These are phyloP conservation scores for Sanderia malayensis DNA, from an alignment of 30 jellyfish, hydroid and myxozoan species.

Conservation along the genomic window DNA sequence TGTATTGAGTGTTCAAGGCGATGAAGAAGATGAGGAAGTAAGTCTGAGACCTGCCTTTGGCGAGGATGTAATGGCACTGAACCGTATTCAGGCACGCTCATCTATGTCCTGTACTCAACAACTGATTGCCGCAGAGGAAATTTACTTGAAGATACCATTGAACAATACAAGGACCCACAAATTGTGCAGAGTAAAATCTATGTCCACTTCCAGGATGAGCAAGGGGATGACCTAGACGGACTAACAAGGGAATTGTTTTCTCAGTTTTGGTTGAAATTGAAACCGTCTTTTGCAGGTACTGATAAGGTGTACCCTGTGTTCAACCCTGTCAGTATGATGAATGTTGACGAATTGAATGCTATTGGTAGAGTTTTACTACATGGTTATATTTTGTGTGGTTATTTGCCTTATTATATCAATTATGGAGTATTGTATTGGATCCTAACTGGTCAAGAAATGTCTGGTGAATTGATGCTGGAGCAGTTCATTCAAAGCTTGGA, in stretches of 20 bases:
- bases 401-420: slow-evolving; percentile 19
- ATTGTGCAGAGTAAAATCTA: slow-evolving; percentile 17
- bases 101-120: slow-evolving; percentile 18
- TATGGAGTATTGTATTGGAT: slow-evolving; percentile 10
- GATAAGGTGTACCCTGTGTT: slow-evolving; percentile 11
- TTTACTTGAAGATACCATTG: slow-evolving; percentile 21
- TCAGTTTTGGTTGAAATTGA: slow-evolving; percentile 32
- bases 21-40: not conserved
- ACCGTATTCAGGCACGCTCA: slow-evolving; percentile 13
- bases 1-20: not conserved
- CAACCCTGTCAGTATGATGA: slow-evolving; percentile 27
- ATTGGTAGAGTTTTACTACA: slow-evolving; percentile 25
- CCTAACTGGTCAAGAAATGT: slow-evolving; percentile 30
- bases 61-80: slow-evolving; percentile 14
- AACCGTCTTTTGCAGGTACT: slow-evolving; percentile 12
- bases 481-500: slow-evolving; percentile 3
- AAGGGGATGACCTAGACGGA: slow-evolving; percentile 30
- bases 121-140: slow-evolving; percentile 18
- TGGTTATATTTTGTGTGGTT: slow-evolving; percentile 21
- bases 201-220: slow-evolving; percentile 21
- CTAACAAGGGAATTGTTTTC: slow-evolving; percentile 7
- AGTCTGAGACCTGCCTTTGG: not conserved
- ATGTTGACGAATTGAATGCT: slow-evolving; percentile 16
- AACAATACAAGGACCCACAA: slow-evolving; percentile 21
- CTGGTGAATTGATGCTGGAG: slow-evolving; percentile 2